A percentile compares a stretch with the other conserved stretches of the same genome.
Conservation (phyloP, 2,113 vertebrate species). For the Cavia aperea region DNA sequence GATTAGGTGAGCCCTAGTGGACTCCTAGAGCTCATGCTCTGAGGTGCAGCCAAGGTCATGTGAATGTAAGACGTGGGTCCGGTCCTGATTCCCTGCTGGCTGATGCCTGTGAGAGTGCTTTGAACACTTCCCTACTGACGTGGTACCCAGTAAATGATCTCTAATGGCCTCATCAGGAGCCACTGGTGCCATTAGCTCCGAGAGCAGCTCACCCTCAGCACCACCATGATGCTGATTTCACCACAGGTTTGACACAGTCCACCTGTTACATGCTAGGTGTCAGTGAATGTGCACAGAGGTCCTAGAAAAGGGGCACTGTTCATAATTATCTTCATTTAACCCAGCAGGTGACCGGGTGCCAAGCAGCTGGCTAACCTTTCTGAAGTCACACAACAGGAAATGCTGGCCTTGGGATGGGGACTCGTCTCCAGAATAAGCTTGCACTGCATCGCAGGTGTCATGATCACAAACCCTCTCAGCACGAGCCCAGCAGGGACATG, state of each 20-base stretch:
- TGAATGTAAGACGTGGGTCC: not conserved
- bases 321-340: not conserved
- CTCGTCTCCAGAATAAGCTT: not conserved
- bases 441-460: accelerated
- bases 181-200: not conserved
- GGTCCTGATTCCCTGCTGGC: conserved; percentile 1
- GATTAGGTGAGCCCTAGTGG: not conserved
- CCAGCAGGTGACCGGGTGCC: not conserved
- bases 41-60: not conserved
- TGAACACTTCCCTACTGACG: not conserved
- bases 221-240: not conserved
- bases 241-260: not conserved
- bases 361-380: not conserved
- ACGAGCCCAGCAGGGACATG: accelerated
- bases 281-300: not conserved
- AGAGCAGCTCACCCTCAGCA: not conserved
- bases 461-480: accelerated
- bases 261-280: not conserved
- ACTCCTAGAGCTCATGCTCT: not conserved
- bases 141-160: conserved; percentile 5
- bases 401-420: not conserved
- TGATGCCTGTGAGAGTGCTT: not conserved
- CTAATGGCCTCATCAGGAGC: conserved; percentile 27
- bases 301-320: not conserved
- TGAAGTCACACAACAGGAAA: not conserved